Evolutionary conservation across 1,140 invertebrate species (phyloP), one percentile per base, ranked within the genome.

Genomic region (Bombus superbus): DNA sequence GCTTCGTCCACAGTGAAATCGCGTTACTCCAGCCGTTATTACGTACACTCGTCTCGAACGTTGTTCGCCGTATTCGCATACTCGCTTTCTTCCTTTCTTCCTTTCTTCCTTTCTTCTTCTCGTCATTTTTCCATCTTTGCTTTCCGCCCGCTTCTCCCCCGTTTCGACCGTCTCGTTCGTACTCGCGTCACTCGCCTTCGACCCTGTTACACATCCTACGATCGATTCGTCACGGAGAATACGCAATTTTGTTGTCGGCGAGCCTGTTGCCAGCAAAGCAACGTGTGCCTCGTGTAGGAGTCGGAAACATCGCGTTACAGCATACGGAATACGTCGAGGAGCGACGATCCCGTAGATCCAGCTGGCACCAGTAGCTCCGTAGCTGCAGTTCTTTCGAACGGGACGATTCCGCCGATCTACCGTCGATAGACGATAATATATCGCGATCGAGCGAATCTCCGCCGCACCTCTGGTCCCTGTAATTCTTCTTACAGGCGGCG

Each of bases 1-100:
- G 28, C 42, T 59, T 44, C 81, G 57, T 81, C 78, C 76, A 38
- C 66, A 77, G 68, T 57, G 83, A 42, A 90, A 90, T 87, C 78
- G 88, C 75, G 76, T 85, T 89, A 69, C 28, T 81, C 72, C 53
- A 66, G 22, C 62, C 62, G 32, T 32, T 32, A 47, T 86, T 89
- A 89, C 81, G 47, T 86, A 66, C 42, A 64, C 57, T 69, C 53
- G 35, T 42, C 69, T 57, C 62, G 22, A 69, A 69, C 68, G 40
- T 72, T n/a, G 44, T 15, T 44, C 57, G 11, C 40, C n/a, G 22
- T 38, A n/a, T 38, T 22, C 59, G 35, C 69, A 28, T 5, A 13
- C n/a, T 38, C 69, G 28, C 77, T 78, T 38, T 11, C 66, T 64
- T 35, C 44, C n/a, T 32, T 38, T 11, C 66, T 64, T 35, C 44